Conservation (phyloP, 2,888 invertebrate species). For the Drosophila meridionalis region DNA sequence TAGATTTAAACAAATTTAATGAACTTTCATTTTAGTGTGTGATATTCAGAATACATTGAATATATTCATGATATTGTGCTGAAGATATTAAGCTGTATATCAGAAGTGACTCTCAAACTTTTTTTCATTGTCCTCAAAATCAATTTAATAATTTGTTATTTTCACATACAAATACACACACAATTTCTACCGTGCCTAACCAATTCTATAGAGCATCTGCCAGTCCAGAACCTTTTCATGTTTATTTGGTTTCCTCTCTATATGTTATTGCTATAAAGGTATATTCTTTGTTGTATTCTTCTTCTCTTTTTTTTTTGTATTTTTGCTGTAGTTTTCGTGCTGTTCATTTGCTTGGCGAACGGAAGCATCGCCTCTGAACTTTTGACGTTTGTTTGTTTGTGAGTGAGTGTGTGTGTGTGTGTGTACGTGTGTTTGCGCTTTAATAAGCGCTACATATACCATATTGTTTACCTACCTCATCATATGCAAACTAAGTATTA, state of each 20-base stretch:
- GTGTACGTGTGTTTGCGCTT: slow-evolving; percentile 52
- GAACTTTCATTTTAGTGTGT: neutral
- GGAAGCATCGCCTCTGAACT: slow-evolving; percentile 72
- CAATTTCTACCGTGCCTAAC: neutral
- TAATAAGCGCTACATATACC: slow-evolving; percentile 55
- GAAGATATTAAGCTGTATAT: no score
- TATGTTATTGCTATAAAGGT: slow-evolving; percentile 25
- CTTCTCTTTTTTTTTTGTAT: slow-evolving; percentile 1
- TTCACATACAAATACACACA: neutral
- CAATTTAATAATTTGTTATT: neutral
- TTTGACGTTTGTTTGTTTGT: slow-evolving; percentile 37
- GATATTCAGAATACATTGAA: no score
- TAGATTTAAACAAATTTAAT: neutral
- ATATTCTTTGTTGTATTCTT: slow-evolving; percentile 53
- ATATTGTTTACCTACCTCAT: slow-evolving; percentile 54
- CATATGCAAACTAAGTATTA: slow-evolving; percentile 11
- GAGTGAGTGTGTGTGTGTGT: slow-evolving; percentile 32
- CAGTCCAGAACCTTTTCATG: neutral
- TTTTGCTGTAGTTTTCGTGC: slow-evolving; percentile 35
- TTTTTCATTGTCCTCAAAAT: neutral
- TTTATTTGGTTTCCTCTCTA: slow-evolving; percentile 15
- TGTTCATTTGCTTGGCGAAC: slow-evolving; percentile 32
- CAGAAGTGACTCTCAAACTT: no score
- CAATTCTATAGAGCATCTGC: neutral
- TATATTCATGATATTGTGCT: no score